Base-by-base conservation (phyloP, 2,797 vertebrate genomes). In the Gallirallus australis region DNA sequence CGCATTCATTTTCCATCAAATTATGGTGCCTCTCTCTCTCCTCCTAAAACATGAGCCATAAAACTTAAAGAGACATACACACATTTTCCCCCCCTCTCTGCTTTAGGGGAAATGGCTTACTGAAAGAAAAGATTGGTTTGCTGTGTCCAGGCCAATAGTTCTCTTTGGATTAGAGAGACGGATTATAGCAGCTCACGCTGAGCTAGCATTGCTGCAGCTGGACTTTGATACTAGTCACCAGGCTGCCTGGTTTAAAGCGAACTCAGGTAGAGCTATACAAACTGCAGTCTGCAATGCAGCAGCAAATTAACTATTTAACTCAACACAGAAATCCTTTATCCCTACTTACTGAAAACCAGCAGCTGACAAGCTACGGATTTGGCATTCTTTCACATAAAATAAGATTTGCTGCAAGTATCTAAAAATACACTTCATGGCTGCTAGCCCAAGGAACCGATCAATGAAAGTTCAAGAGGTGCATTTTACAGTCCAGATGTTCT, bases 401-500 rank as follows among this genome's bases (percentile, higher is more conserved):
- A 96, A 91, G 93, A 94, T 90, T 93, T 94, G 78, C 93, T 92
- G 92, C 90, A 95, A 90, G 82, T 70, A 84, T 82, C 91, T 86
- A 96, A 97, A 96, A 96, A 96, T 96, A 94, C 15, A 42, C 23
- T 68, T 40, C 40, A 70, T 91, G 87, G 91, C 95, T 95, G 64
- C 42, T 70, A 95, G 90, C 93, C 90, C 56, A 80, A 91, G 80
- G 70, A 96, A 86, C 60, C 4, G 9, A 96, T 95, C 96, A 94
- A 96, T 96, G 56, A 60, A 90, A 95, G 96, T 93, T 96, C 93
- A 95, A 88, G 90, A 95, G 83, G 77, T 94, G 60, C 37, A 5
- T 94, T 95, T 94, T 73, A 88, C 88, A 86, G 80, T 66, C 95
- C 93, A 96, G 94, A 96, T 96, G 93, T 96, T 96, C 88, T 86